Percentiles rank a stretch among this genome's conserved stretches.
phyloP scores from a whole-genome alignment of 2,797 vertebrate genomes.

The Halcyon leucocephala region DNA sequence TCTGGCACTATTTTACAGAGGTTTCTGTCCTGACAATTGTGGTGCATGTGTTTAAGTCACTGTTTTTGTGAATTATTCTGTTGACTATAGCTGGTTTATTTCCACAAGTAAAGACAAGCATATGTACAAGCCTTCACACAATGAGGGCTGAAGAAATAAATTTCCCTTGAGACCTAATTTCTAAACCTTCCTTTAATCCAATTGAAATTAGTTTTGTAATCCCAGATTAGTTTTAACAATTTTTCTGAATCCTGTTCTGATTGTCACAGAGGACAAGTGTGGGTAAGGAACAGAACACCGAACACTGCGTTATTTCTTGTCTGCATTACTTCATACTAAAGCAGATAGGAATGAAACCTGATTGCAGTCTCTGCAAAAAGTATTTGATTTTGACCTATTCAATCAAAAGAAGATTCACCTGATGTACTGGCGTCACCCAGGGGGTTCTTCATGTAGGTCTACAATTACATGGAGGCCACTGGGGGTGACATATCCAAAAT shows the following conservation, averaged over 20 bases:
- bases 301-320: background rate
- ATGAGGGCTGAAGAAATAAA: background rate
- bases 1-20: conserved; percentile 8
- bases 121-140: background rate
- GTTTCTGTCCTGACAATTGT: background rate
- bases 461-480: background rate
- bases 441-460: background rate
- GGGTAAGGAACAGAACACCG: background rate
- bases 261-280: background rate
- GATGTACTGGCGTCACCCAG: background rate
- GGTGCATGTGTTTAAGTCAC: background rate
- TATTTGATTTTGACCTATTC: background rate
- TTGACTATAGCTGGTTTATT: background rate
- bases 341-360: background rate
- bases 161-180: background rate
- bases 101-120: background rate
- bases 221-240: background rate
- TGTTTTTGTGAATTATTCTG: background rate
- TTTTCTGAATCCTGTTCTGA: background rate
- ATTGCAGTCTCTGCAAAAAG: background rate
- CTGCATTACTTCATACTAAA: background rate
- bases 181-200: conserved; percentile 12
- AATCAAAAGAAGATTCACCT: background rate
- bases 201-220: conserved; percentile 6
- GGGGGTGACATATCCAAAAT: background rate